Evolutionary conservation across 2,888 invertebrate genomes (phyloP).

Genomic region (Melanophora roralis): DNA sequence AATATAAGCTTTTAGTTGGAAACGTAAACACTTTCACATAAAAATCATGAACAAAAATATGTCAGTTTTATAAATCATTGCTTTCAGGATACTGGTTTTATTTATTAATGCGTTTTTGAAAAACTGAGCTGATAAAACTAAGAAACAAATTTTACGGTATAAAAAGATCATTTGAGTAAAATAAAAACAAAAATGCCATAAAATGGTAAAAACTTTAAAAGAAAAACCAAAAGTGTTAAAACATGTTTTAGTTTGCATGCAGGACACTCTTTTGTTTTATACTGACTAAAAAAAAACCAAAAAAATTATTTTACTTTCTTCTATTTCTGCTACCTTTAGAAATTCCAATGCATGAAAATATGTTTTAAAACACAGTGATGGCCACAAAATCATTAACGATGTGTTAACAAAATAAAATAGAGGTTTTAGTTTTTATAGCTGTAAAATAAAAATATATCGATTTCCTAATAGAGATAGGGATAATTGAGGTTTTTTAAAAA

Average conservation of each 20-base stretch:
- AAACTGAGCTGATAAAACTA: conserved; percentile 48
- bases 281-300: no score
- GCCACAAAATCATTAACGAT: no score
- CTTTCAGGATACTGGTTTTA: conserved; percentile 50
- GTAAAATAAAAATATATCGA: no score
- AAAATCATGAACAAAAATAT: conserved; percentile 23
- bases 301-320: no score
- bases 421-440: no score
- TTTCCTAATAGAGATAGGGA: no score
- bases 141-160: conserved; percentile 24
- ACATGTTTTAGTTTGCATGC: neutral
- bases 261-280: neutral
- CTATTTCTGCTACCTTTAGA: no score
- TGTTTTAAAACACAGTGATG: no score
- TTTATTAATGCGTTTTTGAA: conserved; percentile 56
- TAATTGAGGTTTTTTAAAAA: no score
- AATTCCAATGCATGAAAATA: no score
- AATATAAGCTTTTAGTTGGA: neutral
- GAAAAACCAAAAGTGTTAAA: neutral
- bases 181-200: neutral
- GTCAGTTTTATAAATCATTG: conserved; percentile 56
- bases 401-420: no score
- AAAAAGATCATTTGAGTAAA: neutral
- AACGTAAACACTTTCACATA: neutral
- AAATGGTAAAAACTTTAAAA: neutral